Percentiles rank a stretch among this genome's conserved stretches.
These are phyloP conservation scores for Platyscapa corneri DNA, from an alignment of 1,140 invertebrate species.

Conservation along the genomic window DNA sequence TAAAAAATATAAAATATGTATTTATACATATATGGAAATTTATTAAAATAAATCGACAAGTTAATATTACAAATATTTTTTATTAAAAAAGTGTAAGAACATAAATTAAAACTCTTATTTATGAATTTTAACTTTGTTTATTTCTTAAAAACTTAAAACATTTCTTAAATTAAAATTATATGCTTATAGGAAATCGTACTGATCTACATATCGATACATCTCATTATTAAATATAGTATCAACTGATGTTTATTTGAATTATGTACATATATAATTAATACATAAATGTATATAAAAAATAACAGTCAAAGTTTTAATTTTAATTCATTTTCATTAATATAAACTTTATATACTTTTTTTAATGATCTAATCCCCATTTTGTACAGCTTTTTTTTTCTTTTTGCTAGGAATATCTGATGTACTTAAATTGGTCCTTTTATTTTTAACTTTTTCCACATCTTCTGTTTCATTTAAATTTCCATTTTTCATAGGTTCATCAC, in stretches of 20 bases:
- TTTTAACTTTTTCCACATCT: constrained; percentile 31
- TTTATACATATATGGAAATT: not conserved
- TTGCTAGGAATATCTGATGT: constrained; percentile 49
- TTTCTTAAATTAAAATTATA: not conserved
- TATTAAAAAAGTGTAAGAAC: not conserved
- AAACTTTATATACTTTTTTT: constrained; percentile 39
- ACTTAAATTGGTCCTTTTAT: constrained; percentile 55
- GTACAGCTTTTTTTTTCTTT: constrained; percentile 60
- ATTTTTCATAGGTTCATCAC: constrained; percentile 51
- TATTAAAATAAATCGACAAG: not conserved
- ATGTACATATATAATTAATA: constrained; percentile 51
- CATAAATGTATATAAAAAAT: constrained; percentile 57
- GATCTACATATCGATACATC: not conserved
- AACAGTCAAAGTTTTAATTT: constrained; percentile 49
- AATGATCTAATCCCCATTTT: constrained; percentile 45
- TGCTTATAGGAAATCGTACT: not conserved
- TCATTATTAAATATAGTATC: constrained; percentile 39
- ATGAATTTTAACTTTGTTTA: not conserved
- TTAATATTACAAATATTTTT: not conserved
- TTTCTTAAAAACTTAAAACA: not conserved
- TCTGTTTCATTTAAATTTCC: constrained; percentile 39
- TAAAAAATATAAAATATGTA: not conserved
- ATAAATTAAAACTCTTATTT: constrained; percentile 10
- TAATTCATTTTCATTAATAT: constrained; percentile 28
- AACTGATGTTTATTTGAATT: constrained; percentile 47